Base-by-base conservation (phyloP, 2,113 vertebrate species). In the Sialia sialis region DNA sequence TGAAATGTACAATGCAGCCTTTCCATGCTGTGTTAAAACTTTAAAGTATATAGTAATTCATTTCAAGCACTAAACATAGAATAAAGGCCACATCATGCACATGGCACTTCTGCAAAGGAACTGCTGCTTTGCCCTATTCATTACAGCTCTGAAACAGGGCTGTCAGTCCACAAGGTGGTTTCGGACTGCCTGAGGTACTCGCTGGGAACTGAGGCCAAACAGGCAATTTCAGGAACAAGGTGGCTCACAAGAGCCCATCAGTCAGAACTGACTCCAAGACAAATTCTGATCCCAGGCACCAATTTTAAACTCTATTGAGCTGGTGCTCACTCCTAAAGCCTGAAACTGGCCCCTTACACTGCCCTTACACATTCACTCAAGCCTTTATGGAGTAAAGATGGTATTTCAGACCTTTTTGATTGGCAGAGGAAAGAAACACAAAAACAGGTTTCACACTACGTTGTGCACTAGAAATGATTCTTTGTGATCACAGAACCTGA, bases 1-100 rank as follows among this genome's bases (percentile, higher is more conserved):
- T 97, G 95, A 94, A 96, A 94, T 74, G 75, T 89, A 97, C 95
- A 97, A 93, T 84, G 58, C 58, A 95, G 84, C 87, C 89, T 93
- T 87, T 89, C 89, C 95, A 83, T 16, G 58, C 95, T 91, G 75
- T 91, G 80, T 85, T 95, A 93, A 95, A 97, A 96, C 85, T 97
- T 67, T 96, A 81, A 97, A 93, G 78, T 92, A 87, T 81, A 95
- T 12, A 94, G 92, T 91, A 95, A 96, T 95, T 97, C 93, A 96
- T 91, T 89, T 81, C 77, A 93, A 93, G 81, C 79, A 86, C 91
- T 93, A 95, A 97, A 96, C 56, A 88, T 25, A 81, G 87, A 96
- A 95, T 90, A 95, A 96, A 96, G 93, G 82, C 69, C 54, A 87
- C 6, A 23, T 58, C 95, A n/a, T 74, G 43, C 67, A 95, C 72